Conservation (phyloP, 2,888 invertebrate genomes). For the Orthosia cruda region DNA sequence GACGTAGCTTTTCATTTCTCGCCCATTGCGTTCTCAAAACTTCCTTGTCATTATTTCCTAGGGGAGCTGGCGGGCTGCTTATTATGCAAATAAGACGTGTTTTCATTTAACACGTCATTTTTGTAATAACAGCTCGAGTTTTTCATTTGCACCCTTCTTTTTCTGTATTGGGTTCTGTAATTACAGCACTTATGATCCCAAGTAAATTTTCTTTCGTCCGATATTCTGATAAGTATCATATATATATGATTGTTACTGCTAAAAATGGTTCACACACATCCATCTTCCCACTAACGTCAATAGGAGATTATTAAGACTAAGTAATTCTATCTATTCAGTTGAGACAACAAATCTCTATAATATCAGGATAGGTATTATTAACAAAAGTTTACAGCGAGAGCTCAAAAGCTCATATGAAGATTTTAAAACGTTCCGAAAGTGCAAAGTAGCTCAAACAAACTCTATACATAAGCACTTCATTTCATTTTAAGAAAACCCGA, state of each 20-base stretch:
- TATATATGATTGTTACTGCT: background rate
- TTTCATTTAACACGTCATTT: constrained; percentile 64
- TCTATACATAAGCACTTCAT: constrained; percentile 4
- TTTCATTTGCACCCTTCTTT: constrained; percentile 46
- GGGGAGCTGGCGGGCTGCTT: constrained; percentile 54
- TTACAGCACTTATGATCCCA: constrained; percentile 18
- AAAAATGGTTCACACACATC: background rate
- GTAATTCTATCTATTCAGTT: background rate
- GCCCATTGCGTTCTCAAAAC: constrained; percentile 58
- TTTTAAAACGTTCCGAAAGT: background rate
- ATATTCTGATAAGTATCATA: background rate
- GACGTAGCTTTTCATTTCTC: constrained; percentile 36
- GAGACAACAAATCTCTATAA: background rate
- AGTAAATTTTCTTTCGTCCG: background rate
- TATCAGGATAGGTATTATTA: background rate
- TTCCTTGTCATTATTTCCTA: constrained; percentile 60
- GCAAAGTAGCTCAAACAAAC: background rate
- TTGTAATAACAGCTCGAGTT: constrained; percentile 41
- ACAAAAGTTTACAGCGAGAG: too few relatives aligned
- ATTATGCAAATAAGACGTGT: constrained; percentile 61
- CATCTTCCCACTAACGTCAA: too few relatives aligned
- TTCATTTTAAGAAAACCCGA: constrained; percentile 30
- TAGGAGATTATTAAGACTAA: too few relatives aligned
- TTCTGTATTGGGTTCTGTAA: constrained; percentile 19
- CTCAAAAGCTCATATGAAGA: background rate